Evolutionary conservation across 1,140 invertebrate species (phyloP).

Genomic region (Achroia grisella): DNA sequence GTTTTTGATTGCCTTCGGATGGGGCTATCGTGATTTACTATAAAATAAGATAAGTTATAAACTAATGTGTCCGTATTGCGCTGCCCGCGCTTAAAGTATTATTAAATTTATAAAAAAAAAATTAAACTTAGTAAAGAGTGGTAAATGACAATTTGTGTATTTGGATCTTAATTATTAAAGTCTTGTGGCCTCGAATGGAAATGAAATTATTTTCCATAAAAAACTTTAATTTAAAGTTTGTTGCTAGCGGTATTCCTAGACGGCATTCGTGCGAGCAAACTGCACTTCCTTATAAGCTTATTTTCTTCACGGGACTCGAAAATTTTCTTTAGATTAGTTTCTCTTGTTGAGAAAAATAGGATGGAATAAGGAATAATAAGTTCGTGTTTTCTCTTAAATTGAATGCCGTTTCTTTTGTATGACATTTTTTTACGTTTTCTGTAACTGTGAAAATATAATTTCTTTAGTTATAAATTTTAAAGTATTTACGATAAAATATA

Average conservation of each 20-base stretch:
- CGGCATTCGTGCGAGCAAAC: constrained; percentile 58
- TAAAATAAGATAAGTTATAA: too few relatives aligned
- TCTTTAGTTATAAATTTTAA: background rate
- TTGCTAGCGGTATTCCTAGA: constrained; percentile 54
- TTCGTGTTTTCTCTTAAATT: constrained; percentile 55
- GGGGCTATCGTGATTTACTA: too few relatives aligned
- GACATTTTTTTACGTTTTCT: constrained; percentile 1
- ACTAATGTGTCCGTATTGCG: too few relatives aligned
- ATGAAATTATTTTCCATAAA: constrained; percentile 45
- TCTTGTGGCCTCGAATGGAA: constrained; percentile 22
- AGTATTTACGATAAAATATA: too few relatives aligned
- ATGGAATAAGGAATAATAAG: constrained; percentile 63
- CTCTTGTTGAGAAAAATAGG: constrained; percentile 68
- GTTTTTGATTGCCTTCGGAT: too few relatives aligned
- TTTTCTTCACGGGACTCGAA: constrained; percentile 67
- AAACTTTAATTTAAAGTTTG: constrained; percentile 70
- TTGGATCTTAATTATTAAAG: constrained; percentile 36
- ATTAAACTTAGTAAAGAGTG: too few relatives aligned
- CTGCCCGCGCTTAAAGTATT: too few relatives aligned
- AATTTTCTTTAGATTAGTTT: constrained; percentile 73
- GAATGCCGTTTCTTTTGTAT: constrained; percentile 45
- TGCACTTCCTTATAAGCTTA: constrained; percentile 71
- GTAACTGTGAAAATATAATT: background rate
- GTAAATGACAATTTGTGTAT: constrained; percentile 9
- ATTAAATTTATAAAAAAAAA: too few relatives aligned